A percentile compares a stretch with the other conserved stretches of the same genome.
Conservation (phyloP, 2,888 invertebrate species). For the Chesias legatella region DNA sequence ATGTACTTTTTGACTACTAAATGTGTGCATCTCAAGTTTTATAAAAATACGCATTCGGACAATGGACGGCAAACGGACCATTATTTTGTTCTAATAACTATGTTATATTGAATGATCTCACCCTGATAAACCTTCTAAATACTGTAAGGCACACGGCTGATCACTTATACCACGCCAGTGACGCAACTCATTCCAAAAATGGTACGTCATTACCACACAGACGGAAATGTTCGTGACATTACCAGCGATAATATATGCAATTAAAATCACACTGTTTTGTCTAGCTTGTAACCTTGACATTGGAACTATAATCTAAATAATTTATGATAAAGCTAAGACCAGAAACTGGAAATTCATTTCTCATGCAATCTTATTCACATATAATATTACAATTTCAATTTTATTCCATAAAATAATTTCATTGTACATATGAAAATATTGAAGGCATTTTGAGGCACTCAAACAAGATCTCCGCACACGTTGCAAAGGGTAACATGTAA, state of each 20-base stretch:
- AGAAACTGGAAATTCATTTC: constrained; percentile 38
- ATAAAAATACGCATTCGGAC: constrained; percentile 18
- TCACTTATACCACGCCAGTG: constrained; percentile 32
- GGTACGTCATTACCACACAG: constrained; percentile 11
- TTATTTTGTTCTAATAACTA: constrained; percentile 17
- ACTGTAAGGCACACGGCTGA: constrained; percentile 36
- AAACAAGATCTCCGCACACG: constrained; percentile 14
- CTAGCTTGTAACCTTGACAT: constrained; percentile 20
- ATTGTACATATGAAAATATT: constrained; percentile 28
- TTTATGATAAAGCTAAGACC: constrained; percentile 67
- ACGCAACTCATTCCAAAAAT: constrained; percentile 15
- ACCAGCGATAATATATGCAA: constrained; percentile 14
- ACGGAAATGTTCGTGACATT: constrained; percentile 24
- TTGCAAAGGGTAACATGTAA: constrained; percentile 2
- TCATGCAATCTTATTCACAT: constrained; percentile 32
- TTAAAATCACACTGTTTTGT: constrained; percentile 9
- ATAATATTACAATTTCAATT: constrained; percentile 35
- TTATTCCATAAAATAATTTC: constrained; percentile 25
- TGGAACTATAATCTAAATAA: constrained; percentile 40
- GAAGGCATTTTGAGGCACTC: constrained; percentile 30
- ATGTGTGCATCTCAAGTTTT: constrained; percentile 9
- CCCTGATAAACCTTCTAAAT: constrained; percentile 25
- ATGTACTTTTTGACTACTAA: constrained; percentile 11
- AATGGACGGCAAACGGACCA: constrained; percentile 27
- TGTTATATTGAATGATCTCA: constrained; percentile 15